A percentile compares a stretch with the other conserved stretches of the same genome.
Conservation (phyloP, 2,888 invertebrate species). For the Synergus gifuensis region DNA sequence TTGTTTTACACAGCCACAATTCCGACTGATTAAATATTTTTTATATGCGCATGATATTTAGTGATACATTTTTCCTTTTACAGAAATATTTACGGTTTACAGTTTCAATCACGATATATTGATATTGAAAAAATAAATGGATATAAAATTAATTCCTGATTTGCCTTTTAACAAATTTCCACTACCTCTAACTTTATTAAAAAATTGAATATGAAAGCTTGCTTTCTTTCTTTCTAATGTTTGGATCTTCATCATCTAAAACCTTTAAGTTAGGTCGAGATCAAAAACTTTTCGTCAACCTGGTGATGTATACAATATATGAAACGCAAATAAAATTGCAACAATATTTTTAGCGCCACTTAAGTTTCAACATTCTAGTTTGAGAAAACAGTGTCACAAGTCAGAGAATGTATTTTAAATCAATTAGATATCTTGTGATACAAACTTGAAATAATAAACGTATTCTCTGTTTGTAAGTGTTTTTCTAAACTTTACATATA, state of each 20-base stretch:
- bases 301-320: constrained; percentile 26
- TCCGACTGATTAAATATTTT: constrained; percentile 23
- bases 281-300: not conserved
- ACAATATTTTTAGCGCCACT: constrained; percentile 19
- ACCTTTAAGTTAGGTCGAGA: not conserved
- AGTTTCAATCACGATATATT: constrained; percentile 14
- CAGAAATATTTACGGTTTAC: constrained; percentile 1
- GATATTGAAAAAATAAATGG: constrained; percentile 13
- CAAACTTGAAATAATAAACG: constrained; percentile 6
- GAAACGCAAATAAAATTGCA: constrained; percentile 30
- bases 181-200: constrained; percentile 8
- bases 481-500: constrained; percentile 20
- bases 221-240: not conserved
- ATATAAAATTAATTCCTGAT: constrained; percentile 20
- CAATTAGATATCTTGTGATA: not conserved
- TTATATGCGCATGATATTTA: not conserved
- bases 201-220: constrained; percentile 4
- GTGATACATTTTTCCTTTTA: not conserved
- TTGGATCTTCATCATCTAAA: not conserved
- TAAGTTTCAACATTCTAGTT: constrained; percentile 30
- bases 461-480: constrained; percentile 4
- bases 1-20: constrained; percentile 21
- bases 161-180: not conserved
- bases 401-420: not conserved
- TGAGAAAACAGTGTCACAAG: not conserved